A percentile compares a stretch with the other conserved stretches of the same genome.
Evolutionary conservation across 2,113 vertebrate species (phyloP).

Genomic region (Nannospalax galili): DNA sequence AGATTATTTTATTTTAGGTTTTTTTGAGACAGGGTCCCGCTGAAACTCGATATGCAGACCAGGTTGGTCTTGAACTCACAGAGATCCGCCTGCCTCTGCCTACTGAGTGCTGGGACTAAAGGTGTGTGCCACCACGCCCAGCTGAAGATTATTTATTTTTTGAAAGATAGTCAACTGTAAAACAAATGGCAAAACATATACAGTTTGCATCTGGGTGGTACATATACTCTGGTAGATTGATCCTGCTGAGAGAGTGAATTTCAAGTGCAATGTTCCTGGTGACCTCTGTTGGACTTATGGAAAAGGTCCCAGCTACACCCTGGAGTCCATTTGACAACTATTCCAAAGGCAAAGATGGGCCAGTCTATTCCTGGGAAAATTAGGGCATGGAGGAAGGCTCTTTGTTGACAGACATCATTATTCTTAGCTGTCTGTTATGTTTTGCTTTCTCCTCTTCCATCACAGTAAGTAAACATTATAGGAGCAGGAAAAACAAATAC

Average conservation of each 20-base stretch:
- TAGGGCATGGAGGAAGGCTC: not conserved
- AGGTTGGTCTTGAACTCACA: no score
- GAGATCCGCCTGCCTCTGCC: no score
- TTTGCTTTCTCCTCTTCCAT: not conserved
- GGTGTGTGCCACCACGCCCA: no score
- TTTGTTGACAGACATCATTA: not conserved
- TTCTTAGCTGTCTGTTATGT: not conserved
- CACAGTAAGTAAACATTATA: slow-evolving; percentile 9
- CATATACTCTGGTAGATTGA: not conserved
- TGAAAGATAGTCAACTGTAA: slow-evolving; percentile 17
- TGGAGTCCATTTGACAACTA: not conserved
- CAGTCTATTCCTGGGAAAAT: not conserved
- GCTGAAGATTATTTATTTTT: not conserved
- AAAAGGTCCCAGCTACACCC: not conserved
- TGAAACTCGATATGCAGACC: no score
- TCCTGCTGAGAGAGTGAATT: not conserved
- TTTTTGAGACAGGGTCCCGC: no score
- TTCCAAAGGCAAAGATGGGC: not conserved
- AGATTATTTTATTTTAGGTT: not conserved
- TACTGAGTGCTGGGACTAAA: no score
- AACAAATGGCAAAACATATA: not conserved
- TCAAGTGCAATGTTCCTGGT: not conserved
- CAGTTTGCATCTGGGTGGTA: not conserved
- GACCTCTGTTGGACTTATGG: not conserved
- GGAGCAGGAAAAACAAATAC: not conserved